Evolutionary conservation across 1,140 invertebrate species (phyloP), one percentile per base, ranked within the genome.

Genomic region (Venustaconcha ellipsiformis): DNA sequence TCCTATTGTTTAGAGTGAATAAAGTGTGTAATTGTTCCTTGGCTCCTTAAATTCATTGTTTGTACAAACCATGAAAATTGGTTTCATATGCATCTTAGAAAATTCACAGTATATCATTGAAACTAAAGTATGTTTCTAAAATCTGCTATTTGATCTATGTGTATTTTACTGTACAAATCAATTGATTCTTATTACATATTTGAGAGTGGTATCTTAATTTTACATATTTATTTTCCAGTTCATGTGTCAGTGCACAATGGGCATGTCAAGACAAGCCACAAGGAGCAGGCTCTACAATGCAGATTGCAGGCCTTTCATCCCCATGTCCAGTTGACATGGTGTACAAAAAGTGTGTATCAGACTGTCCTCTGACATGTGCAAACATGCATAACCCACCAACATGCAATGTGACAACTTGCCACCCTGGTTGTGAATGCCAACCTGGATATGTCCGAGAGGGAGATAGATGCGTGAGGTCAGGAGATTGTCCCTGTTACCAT

Each of bases 401-500:
- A 20, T 76, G 74, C 48, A 70, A 72, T 23, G 57, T 72, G 0
- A 48, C 77, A 8, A 68, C 88, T 92, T 0, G 88, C 89, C 5
- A 89, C 93, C 57, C 63, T 1, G 95, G 95, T 5, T 97, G 96
- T 84, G 90, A 93, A 74, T 90, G 86, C 84, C 94, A 96, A 11
- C 88, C 94, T 6, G 94, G 96, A 82, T 91, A 91, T 75, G 86
- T 88, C 2, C 20, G 77, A 0, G 88, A 92, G 11, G 92, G 37
- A 37, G 57, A 70, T 14, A 30, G 57, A 17, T 97, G 96, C 85
- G 92, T 97, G 1, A 87, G 91, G 72, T 92, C 94, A 1, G 84
- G 90, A 1, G 90, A 94, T 57, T 97, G 96, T 84, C 96, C 96
- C 0, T 97, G 96, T 87, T 95, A 96, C 88, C 96, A 97, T 87